A percentile compares a stretch with the other conserved stretches of the same genome.
Conservation (phyloP, 2,888 invertebrate species). For the Dinocampus coccinellae region DNA sequence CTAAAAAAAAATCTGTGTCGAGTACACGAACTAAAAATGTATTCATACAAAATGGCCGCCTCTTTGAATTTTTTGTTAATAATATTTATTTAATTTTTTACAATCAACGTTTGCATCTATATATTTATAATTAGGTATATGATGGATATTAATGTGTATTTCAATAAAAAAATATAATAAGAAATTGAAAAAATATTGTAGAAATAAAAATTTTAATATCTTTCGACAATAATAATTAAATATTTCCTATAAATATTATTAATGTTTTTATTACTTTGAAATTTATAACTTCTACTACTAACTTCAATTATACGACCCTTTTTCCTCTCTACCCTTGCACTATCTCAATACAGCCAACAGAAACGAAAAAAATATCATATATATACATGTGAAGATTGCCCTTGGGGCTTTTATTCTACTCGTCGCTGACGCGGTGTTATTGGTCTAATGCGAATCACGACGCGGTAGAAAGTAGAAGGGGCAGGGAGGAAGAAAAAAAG, state of each 20-base stretch:
- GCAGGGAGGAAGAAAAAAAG: background rate
- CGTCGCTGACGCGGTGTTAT: conserved; percentile 6
- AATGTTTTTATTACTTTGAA: background rate
- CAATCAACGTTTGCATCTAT: too few relatives aligned
- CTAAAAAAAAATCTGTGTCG: background rate
- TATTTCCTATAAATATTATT: background rate
- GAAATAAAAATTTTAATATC: too few relatives aligned
- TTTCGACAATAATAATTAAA: too few relatives aligned
- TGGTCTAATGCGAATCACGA: conserved; percentile 34
- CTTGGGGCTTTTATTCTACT: background rate
- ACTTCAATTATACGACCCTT: background rate
- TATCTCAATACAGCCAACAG: too few relatives aligned
- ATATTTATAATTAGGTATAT: too few relatives aligned
- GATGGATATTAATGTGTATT: too few relatives aligned
- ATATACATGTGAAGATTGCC: background rate
- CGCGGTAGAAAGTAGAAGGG: background rate
- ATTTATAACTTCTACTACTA: background rate
- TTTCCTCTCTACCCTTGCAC: background rate
- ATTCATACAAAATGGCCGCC: background rate
- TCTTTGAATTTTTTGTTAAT: background rate
- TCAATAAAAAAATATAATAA: too few relatives aligned
- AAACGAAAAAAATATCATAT: too few relatives aligned
- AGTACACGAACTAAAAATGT: background rate
- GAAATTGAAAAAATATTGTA: too few relatives aligned
- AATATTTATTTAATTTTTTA: too few relatives aligned